Conservation (phyloP, 2,797 vertebrate genomes). For the Sebastes oblongus region DNA sequence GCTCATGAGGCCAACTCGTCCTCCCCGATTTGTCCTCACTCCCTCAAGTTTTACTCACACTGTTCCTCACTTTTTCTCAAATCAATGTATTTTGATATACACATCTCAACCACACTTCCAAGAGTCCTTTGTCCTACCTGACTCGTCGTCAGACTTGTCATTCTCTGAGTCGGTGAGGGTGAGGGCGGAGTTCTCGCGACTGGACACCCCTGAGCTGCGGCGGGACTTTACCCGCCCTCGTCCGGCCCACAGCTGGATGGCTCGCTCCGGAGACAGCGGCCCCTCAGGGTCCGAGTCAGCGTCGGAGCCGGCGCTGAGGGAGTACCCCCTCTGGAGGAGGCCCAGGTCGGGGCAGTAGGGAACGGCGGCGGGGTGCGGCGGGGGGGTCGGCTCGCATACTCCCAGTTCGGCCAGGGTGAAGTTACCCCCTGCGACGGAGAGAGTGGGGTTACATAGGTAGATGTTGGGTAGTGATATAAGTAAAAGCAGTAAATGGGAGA, state of each 20-base stretch:
- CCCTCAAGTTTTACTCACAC: background rate
- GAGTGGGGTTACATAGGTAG: conserved; percentile 34
- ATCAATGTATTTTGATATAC: background rate
- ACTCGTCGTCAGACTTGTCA: conserved; percentile 94
- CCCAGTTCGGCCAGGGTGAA: conserved; percentile 94
- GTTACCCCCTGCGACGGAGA: conserved; percentile 79
- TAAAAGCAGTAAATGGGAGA: conserved; percentile 25
- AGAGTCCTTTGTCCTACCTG: conserved; percentile 83
- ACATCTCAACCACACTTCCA: background rate
- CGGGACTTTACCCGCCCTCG: conserved; percentile 90
- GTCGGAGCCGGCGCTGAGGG: conserved; percentile 89
- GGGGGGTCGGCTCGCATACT: conserved; percentile 87
- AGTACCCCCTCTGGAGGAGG: conserved; percentile 91
- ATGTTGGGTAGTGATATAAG: conserved; percentile 1
- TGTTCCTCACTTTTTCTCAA: background rate
- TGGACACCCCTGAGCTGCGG: conserved; percentile 92
- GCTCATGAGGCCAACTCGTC: background rate
- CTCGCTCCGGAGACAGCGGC: conserved; percentile 90
- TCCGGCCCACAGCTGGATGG: conserved; percentile 92
- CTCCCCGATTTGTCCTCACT: background rate
- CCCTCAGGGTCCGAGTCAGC: conserved; percentile 92
- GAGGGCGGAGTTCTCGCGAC: conserved; percentile 94
- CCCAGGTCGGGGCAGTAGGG: conserved; percentile 93
- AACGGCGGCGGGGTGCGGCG: conserved; percentile 81
- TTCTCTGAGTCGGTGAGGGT: conserved; percentile 96